These are phyloP conservation scores for Didymodactylos carnosus DNA, from an alignment of 2,888 invertebrate species.

Conservation along the genomic window DNA sequence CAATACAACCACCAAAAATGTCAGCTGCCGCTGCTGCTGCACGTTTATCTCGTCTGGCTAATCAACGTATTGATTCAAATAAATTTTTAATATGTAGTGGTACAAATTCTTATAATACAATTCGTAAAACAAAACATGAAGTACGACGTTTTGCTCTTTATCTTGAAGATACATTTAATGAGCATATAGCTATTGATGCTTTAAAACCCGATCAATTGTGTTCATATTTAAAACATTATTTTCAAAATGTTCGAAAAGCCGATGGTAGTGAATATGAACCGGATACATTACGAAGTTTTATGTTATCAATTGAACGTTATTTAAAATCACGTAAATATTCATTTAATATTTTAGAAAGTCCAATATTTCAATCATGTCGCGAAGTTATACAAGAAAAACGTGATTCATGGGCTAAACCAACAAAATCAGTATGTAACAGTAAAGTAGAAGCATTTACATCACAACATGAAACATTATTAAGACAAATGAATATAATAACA, in stretches of 20 bases:
- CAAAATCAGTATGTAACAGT: not conserved
- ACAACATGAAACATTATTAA: not conserved
- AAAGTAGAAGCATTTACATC: not conserved
- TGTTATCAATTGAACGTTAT: not conserved
- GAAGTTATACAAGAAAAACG: not conserved
- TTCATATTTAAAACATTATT: not conserved
- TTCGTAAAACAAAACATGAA: not conserved
- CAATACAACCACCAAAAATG: too few species aligned
- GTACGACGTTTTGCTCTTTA: not conserved
- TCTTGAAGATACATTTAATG: not conserved
- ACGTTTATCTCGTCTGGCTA: not conserved
- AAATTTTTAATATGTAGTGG: not conserved
- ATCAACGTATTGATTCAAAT: not conserved
- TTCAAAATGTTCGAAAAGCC: not conserved
- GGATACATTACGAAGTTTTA: not conserved
- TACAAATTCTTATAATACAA: not conserved
- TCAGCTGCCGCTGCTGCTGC: not conserved
- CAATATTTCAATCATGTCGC: not conserved
- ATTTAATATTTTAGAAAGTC: not conserved
- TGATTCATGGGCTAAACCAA: not conserved
- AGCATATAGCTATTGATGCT: not conserved
- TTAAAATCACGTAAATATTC: not conserved
- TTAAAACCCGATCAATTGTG: not conserved
- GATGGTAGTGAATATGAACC: not conserved
- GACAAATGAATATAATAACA: not conserved